Percentiles rank a stretch among this genome's conserved stretches.
Conservation (phyloP, 37 sponge, comb jelly and placozoan species). For the Agelas oroides region DNA sequence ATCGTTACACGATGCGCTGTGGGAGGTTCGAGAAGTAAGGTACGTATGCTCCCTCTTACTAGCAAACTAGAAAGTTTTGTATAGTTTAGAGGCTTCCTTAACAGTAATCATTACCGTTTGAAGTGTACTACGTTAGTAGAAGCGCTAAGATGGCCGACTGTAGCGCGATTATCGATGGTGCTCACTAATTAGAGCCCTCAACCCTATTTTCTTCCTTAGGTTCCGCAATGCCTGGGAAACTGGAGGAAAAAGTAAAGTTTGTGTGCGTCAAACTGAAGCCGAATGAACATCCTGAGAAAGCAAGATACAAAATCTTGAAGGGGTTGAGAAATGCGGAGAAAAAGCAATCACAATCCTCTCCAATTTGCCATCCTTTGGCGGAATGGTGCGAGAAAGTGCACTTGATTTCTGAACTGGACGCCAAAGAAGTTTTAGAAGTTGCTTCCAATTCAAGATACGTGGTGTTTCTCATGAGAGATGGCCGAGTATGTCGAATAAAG, state of each 20-base stretch:
- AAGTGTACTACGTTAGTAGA: no score
- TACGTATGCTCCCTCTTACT: no score
- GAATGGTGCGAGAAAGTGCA: slow-evolving; percentile 19
- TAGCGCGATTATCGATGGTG: no score
- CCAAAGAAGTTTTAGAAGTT: slow-evolving; percentile 26
- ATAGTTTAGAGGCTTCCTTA: no score
- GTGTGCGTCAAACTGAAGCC: slow-evolving; percentile 50
- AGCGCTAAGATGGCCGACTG: no score
- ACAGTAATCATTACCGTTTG: no score
- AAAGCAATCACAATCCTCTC: neutral
- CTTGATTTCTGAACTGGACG: neutral
- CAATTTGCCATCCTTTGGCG: slow-evolving; percentile 14
- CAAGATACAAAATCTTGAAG: slow-evolving; percentile 33
- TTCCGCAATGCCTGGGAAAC: neutral
- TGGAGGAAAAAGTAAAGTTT: slow-evolving; percentile 28
- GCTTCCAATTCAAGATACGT: slow-evolving; percentile 58
- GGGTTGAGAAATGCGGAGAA: slow-evolving; percentile 33
- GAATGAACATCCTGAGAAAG: slow-evolving; percentile 16
- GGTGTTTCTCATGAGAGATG: slow-evolving; percentile 58
- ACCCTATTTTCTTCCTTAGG: no score
- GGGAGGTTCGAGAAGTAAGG: no score
- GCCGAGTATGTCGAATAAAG: slow-evolving; percentile 64
- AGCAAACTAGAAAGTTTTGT: no score
- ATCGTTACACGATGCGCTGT: no score
- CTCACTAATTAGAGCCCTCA: no score